Conservation (phyloP, 2,113 vertebrate genomes). For the Gambusia affinis region DNA sequence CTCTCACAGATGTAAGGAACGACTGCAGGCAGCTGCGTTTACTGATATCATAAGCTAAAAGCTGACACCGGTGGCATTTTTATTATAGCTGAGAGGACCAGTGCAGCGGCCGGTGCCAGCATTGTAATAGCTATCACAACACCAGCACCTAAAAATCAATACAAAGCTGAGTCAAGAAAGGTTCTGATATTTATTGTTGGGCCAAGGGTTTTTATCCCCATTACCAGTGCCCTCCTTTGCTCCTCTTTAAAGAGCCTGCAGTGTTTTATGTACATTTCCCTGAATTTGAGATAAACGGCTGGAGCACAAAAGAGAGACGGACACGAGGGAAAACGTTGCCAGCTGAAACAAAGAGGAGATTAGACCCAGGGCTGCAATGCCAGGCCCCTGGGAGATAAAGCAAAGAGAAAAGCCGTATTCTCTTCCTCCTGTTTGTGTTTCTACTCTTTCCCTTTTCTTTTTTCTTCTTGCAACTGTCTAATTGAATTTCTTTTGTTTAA, state of each 20-base stretch:
- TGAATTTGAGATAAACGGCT: slow-evolving; percentile 56
- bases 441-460: slow-evolving; percentile 18
- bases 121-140: slow-evolving; percentile 28
- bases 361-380: slow-evolving; percentile 56
- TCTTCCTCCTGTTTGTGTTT: slow-evolving; percentile 10
- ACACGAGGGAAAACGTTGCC: slow-evolving; percentile 55
- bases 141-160: slow-evolving; percentile 27
- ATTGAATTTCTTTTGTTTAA: slow-evolving; percentile 67
- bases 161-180: slow-evolving; percentile 30
- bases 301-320: slow-evolving; percentile 35
- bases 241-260: slow-evolving; percentile 11
- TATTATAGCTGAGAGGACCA: slow-evolving; percentile 34
- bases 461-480: slow-evolving; percentile 45
- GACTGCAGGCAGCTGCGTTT: slow-evolving; percentile 30
- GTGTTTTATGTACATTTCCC: slow-evolving; percentile 44
- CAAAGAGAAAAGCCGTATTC: slow-evolving; percentile 43
- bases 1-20: slow-evolving; percentile 1
- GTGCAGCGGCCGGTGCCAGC: slow-evolving; percentile 12
- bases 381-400: slow-evolving; percentile 56
- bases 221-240: not conserved
- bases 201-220: slow-evolving; percentile 9
- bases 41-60: slow-evolving; percentile 33
- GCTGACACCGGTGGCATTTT: slow-evolving; percentile 27
- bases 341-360: slow-evolving; percentile 68
- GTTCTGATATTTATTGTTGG: slow-evolving; percentile 15